These are phyloP conservation scores for Plagiodera versicolora DNA, from an alignment of 2,888 invertebrate genomes.

Conservation along the genomic window DNA sequence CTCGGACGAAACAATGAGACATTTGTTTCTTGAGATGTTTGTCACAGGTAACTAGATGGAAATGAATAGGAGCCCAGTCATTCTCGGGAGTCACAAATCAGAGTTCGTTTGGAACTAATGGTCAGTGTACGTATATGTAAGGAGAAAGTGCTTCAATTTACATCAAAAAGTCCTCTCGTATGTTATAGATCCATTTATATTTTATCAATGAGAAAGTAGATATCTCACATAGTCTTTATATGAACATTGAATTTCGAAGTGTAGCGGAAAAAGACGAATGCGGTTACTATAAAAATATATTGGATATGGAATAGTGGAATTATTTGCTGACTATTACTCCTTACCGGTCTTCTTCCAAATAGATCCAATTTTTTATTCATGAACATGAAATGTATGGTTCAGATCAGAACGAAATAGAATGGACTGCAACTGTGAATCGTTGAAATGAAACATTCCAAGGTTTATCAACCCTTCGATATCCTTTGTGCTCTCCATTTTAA, in stretches of 20 bases:
- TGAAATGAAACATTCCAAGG: too few relatives aligned
- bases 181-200: conserved; percentile 47
- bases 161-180: conserved; percentile 46
- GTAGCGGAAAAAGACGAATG: conserved; percentile 15
- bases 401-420: too few relatives aligned
- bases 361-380: too few relatives aligned
- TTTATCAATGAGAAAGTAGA: conserved; percentile 47
- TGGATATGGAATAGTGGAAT: background rate
- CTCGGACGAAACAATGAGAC: conserved; percentile 29
- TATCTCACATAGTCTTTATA: conserved; percentile 31
- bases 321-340: too few relatives aligned
- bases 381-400: too few relatives aligned
- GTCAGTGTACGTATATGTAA: conserved; percentile 34
- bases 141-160: conserved; percentile 53
- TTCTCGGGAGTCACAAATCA: conserved; percentile 41
- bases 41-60: conserved; percentile 30
- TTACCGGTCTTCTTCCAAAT: too few relatives aligned
- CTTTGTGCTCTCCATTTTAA: too few relatives aligned
- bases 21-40: conserved; percentile 32
- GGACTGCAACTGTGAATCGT: too few relatives aligned
- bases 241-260: conserved; percentile 12
- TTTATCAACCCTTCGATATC: too few relatives aligned
- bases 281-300: conserved; percentile 13
- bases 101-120: conserved; percentile 37
- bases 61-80: conserved; percentile 30